These are phyloP conservation scores for Chiridota heheva DNA, from an alignment of 35 echinoderm and acorn worm genomes.

Conservation along the genomic window DNA sequence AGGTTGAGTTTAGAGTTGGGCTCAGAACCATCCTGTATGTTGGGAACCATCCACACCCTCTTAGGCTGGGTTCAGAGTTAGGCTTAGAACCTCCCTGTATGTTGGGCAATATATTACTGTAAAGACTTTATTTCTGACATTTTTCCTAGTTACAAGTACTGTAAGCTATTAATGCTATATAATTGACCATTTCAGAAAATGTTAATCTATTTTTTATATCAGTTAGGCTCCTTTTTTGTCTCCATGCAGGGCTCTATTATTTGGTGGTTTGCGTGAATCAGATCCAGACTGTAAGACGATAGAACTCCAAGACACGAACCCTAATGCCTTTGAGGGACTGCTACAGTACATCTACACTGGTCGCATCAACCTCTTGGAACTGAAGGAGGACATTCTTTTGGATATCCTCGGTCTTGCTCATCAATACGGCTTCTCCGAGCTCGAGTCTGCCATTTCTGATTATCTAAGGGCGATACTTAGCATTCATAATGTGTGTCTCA, in stretches of 20 bases:
- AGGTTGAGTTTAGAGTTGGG: too few species aligned
- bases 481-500: conserved; percentile 93
- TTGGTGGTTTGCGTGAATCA: conserved; percentile 90
- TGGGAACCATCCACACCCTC: too few species aligned
- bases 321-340: conserved; percentile 79
- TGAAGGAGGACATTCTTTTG: conserved; percentile 81
- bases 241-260: conserved; percentile 76
- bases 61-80: too few species aligned
- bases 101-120: too few species aligned
- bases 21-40: too few species aligned
- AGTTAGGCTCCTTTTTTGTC: too few species aligned
- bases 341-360: conserved; percentile 93
- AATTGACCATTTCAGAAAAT: too few species aligned
- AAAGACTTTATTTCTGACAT: too few species aligned
- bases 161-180: too few species aligned
- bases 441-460: conserved; percentile 93
- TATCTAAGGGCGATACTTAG: conserved; percentile 91
- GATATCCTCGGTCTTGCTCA: conserved; percentile 93
- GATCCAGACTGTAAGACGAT: conserved; percentile 78
- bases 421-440: conserved; percentile 88
- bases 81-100: too few species aligned
- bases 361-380: conserved; percentile 79
- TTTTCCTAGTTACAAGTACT: too few species aligned
- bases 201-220: too few species aligned
- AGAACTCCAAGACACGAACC: conserved; percentile 87